Evolutionary conservation across 2,888 invertebrate species (phyloP).

Genomic region (Noctua fimbriata): DNA sequence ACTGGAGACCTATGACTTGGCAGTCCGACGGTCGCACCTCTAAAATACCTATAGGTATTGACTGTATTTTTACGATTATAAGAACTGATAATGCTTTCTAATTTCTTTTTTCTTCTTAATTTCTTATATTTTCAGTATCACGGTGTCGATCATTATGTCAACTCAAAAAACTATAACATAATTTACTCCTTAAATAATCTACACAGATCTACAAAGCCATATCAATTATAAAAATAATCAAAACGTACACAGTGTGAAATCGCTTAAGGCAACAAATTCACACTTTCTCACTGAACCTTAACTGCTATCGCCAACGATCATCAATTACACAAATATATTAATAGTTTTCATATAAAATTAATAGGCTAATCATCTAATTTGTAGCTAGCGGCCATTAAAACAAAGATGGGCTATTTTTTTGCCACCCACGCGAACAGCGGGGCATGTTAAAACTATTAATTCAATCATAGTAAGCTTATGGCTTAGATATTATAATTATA

Average conservation of each 20-base stretch:
- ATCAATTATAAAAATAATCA: background rate
- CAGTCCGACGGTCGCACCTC: too few relatives aligned
- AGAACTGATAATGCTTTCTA: background rate
- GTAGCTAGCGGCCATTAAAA: constrained; percentile 65
- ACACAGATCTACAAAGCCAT: constrained; percentile 3
- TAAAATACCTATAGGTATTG: background rate
- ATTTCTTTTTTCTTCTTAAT: background rate
- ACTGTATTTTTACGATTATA: too few relatives aligned
- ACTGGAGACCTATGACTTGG: too few relatives aligned
- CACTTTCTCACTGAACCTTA: constrained; percentile 49
- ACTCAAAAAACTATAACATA: background rate
- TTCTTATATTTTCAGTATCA: background rate
- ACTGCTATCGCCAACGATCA: constrained; percentile 33
- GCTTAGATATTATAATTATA: constrained; percentile 43
- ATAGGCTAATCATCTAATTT: constrained; percentile 66
- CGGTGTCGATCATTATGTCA: background rate
- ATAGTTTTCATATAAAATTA: constrained; percentile 65
- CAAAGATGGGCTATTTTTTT: constrained; percentile 67
- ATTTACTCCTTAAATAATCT: background rate
- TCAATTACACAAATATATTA: constrained; percentile 60
- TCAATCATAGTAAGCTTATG: constrained; percentile 38
- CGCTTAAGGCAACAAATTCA: constrained; percentile 22
- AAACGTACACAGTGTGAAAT: constrained; percentile 10
- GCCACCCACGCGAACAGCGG: constrained; percentile 64
- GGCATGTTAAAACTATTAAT: constrained; percentile 46